Percentiles rank a stretch among this genome's conserved stretches.
These are phyloP conservation scores for Halisarca cf. caerulea DNA, from an alignment of 37 sponge, comb jelly and placozoan genomes.

Conservation along the genomic window DNA sequence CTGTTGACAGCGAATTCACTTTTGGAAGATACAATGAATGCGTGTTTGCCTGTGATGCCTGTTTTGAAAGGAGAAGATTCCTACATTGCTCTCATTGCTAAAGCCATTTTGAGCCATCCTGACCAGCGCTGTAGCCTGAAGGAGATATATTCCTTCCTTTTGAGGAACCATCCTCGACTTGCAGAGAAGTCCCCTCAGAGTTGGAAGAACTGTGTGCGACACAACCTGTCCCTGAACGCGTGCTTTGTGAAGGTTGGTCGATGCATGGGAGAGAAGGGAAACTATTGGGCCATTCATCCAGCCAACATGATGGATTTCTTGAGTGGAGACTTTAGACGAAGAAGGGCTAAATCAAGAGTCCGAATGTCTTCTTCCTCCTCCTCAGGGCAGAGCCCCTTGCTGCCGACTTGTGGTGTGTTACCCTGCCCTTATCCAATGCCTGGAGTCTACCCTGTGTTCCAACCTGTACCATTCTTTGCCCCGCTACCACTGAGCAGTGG, in stretches of 20 bases:
- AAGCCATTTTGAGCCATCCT: conserved; percentile 59
- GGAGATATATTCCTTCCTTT: conserved; percentile 66
- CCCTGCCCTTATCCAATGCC: background rate
- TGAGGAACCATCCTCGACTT: conserved; percentile 48
- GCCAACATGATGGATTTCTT: conserved; percentile 72
- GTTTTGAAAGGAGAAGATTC: conserved; percentile 46
- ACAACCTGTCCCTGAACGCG: conserved; percentile 77
- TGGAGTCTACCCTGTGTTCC: too few relatives aligned
- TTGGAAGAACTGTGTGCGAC: conserved; percentile 82
- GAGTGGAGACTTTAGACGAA: conserved; percentile 52
- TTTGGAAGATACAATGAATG: background rate
- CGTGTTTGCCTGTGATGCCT: background rate
- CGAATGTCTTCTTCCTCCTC: background rate
- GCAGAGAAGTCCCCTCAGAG: conserved; percentile 43
- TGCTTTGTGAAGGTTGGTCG: conserved; percentile 74
- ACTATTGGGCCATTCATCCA: conserved; percentile 82
- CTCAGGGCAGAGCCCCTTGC: background rate
- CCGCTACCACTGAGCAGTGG: too few relatives aligned
- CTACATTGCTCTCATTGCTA: conserved; percentile 77
- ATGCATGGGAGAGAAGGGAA: conserved; percentile 69
- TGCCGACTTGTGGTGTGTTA: background rate
- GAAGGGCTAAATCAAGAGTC: conserved; percentile 23
- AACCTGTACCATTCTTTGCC: too few relatives aligned
- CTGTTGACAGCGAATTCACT: too few relatives aligned
- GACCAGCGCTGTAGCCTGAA: conserved; percentile 46